These are phyloP conservation scores for Tinamus guttatus DNA, from an alignment of 2,113 vertebrate species.

Conservation along the genomic window DNA sequence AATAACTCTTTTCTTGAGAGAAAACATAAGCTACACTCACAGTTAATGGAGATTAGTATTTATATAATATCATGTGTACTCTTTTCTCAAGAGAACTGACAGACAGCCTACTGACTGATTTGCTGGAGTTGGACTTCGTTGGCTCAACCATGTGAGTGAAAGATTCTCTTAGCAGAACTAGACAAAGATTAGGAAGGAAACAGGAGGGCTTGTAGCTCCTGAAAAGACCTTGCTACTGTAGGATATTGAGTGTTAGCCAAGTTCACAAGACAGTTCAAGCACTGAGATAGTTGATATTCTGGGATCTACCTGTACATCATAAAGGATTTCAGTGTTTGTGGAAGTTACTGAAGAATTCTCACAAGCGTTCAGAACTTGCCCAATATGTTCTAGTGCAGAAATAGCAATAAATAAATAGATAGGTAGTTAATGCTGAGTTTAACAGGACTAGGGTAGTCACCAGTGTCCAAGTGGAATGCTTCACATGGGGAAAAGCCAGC, in stretches of 20 bases:
- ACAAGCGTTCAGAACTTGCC: neutral
- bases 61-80: neutral
- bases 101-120: neutral
- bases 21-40: constrained; percentile 16
- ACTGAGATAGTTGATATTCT: neutral
- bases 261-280: neutral
- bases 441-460: neutral
- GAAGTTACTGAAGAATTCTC: neutral
- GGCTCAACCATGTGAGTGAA: neutral
- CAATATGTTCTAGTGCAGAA: neutral
- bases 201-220: neutral
- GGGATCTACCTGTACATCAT: neutral
- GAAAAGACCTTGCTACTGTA: neutral
- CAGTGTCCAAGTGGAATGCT: neutral
- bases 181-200: neutral
- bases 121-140: neutral
- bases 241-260: neutral
- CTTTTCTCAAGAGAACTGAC: neutral
- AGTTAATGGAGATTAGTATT: constrained; percentile 40
- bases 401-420: fast-evolving
- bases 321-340: neutral
- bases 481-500: neutral
- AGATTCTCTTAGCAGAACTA: neutral
- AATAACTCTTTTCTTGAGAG: neutral
- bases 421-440: neutral